Base-by-base conservation (phyloP, 2,888 invertebrate genomes). In the Chaitophorus viminalis region DNA sequence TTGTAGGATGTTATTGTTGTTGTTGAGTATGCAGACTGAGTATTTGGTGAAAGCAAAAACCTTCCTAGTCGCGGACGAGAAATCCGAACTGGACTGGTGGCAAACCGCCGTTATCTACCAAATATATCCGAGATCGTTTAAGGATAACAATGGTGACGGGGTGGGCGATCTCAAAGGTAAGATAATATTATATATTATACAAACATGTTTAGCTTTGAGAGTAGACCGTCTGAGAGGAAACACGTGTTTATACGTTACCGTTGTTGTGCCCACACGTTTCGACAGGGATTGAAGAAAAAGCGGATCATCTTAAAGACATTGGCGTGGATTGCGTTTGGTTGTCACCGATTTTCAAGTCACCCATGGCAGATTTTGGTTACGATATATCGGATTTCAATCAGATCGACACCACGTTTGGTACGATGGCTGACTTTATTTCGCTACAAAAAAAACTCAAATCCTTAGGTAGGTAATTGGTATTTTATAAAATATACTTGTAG, bases 91-190 rank as follows among this genome's bases (percentile, higher is more conserved):
- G 54, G 95, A 96, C 90, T 98, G 98, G 98, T 97, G 96, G 95
- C 93, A 96, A 91, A 94, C 94, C 79, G 94, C 94, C 60, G 93
- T 94, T 14, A 93, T 97, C 85, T 98, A 98, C 92, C 96, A 98
- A 92, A 95, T 97, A 88, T 96, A 96, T 91, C 95, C 96, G 0
- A 93, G 95, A 88, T 96, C 97, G 0, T 98, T 96, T 92, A 94
- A 94, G 91, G 98, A 98, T 91, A 94, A 94, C 29, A 92, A 96
- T 91, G 95, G 94, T 0, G 95, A 97, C 91, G 98, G 97, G n/a
- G 93, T 95, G 31, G 98, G 98, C 0, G 98, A 98, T 91, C 92
- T 98, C 21, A 93, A 93, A 91, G 97, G 97, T 93, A 92, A 46
- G 46, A 46, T 46, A 46, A 14, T 14, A n/a, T n/a, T n/a, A n/a